Evolutionary conservation across 2,797 vertebrate species (phyloP), one percentile per base, ranked within the genome.

Genomic region (Labroides dimidiatus): DNA sequence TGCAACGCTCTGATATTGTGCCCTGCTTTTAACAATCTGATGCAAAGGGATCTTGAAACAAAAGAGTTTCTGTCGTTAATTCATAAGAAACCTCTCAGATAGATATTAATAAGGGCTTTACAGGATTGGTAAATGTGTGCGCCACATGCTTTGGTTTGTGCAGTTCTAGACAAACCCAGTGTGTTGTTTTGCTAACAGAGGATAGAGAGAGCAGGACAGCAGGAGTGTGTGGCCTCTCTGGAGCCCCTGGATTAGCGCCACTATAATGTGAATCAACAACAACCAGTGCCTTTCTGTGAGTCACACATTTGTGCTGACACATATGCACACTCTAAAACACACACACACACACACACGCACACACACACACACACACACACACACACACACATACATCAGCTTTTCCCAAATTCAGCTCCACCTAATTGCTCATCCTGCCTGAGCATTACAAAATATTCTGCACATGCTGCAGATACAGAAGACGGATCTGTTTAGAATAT

Each of bases 251-350:
- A 90, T 91, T 89, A 92, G 78, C 44, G 54, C 69, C 72, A 69
- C 70, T 83, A 81, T 87, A 83, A 87, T 87, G 81, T 90, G 83
- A 90, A 89, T 90, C 81, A 91, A 85, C 87, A 90, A 76, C 84
- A 86, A 83, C 63, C 84, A 81, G 84, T 77, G 24, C 84, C 82
- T 78, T 80, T 81, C 75, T 67, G 65, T 84, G 80, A 90, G 75
- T 91, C 88, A 86, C 85, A 81, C 68, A 68, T 85, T 82, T 80
- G 72, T 82, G 78, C 84, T 80, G 72, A 82, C 75, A 82, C 69
- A 76, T 33, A 73, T 27, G 43, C 56, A 42, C 77, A 64, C 74
- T 69, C 69, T 62, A 39, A 58, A 24, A 48, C 55, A 56, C 64
- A 48, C 69, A 54, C 60, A 44, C n/a, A n/a, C n/a, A n/a, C n/a